These are phyloP conservation scores for Lindbergichthys nudifrons DNA, from an alignment of 2,797 vertebrate genomes.

Conservation along the genomic window DNA sequence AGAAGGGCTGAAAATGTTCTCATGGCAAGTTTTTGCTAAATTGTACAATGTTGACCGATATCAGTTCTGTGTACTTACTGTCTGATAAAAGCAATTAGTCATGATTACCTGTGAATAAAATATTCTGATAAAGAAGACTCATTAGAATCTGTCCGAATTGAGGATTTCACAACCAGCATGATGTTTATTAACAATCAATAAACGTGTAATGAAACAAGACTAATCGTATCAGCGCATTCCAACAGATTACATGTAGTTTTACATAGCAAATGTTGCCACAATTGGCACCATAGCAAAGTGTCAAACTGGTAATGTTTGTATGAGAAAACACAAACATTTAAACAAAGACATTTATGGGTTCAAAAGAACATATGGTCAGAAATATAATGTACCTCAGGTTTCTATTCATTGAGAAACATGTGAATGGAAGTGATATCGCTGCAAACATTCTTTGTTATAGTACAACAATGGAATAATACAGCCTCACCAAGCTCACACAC, in stretches of 20 bases:
- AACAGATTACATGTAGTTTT: background rate
- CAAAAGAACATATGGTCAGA: constrained; percentile 5
- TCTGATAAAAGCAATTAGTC: background rate
- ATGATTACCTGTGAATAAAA: background rate
- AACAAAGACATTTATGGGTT: background rate
- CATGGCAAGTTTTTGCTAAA: too few relatives aligned
- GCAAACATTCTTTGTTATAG: background rate
- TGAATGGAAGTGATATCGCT: constrained; percentile 4
- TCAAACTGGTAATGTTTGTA: background rate
- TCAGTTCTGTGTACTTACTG: background rate
- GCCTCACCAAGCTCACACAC: background rate
- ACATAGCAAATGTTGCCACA: background rate
- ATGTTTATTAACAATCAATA: background rate
- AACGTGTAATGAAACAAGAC: constrained; percentile 8
- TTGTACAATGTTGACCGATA: background rate
- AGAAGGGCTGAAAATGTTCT: too few relatives aligned
- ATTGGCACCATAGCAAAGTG: background rate
- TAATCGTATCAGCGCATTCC: background rate
- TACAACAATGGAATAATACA: background rate
- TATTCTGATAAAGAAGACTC: background rate
- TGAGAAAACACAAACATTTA: background rate
- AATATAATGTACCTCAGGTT: constrained; percentile 3
- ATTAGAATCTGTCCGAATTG: background rate
- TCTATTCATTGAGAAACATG: constrained; percentile 14
- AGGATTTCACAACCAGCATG: background rate